phyloP scores from a whole-genome alignment of 2,797 vertebrate species.

The Dryobates pubescens region DNA sequence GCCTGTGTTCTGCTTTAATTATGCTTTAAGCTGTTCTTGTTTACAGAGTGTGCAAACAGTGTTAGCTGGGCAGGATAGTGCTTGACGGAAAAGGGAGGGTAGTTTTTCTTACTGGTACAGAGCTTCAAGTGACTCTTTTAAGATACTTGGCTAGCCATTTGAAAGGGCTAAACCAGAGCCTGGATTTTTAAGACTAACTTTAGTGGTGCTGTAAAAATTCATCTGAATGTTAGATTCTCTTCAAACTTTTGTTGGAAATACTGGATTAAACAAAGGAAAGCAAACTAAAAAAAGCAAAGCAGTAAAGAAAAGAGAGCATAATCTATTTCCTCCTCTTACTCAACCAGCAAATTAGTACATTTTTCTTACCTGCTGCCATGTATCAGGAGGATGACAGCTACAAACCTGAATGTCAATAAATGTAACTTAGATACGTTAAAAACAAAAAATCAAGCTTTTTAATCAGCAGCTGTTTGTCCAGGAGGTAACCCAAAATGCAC shows the following conservation, averaged over 20 bases:
- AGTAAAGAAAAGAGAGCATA: neutral
- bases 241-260: conserved; percentile 49
- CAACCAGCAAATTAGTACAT: conserved; percentile 21
- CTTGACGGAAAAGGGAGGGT: conserved; percentile 39
- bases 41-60: conserved; percentile 75
- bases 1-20: conserved; percentile 75
- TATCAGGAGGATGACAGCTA: conserved; percentile 55
- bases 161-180: conserved; percentile 70
- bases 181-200: conserved; percentile 63
- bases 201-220: conserved; percentile 73
- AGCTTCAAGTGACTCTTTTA: conserved; percentile 58
- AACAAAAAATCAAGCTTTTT: conserved; percentile 45
- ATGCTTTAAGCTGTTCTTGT: conserved; percentile 75
- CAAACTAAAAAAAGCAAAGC: too few relatives aligned
- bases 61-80: conserved; percentile 64
- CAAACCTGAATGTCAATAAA: conserved; percentile 59
- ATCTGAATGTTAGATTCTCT: conserved; percentile 53
- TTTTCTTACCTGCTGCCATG: conserved; percentile 55
- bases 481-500: conserved; percentile 76
- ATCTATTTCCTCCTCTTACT: conserved; percentile 48
- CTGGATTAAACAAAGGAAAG: neutral
- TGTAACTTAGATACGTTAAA: conserved; percentile 44
- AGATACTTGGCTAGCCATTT: conserved; percentile 54
- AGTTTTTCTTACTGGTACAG: conserved; percentile 67
- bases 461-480: conserved; percentile 67